Base-by-base conservation (phyloP, 2,888 invertebrate species). In the Neocrepidodera transversa region DNA sequence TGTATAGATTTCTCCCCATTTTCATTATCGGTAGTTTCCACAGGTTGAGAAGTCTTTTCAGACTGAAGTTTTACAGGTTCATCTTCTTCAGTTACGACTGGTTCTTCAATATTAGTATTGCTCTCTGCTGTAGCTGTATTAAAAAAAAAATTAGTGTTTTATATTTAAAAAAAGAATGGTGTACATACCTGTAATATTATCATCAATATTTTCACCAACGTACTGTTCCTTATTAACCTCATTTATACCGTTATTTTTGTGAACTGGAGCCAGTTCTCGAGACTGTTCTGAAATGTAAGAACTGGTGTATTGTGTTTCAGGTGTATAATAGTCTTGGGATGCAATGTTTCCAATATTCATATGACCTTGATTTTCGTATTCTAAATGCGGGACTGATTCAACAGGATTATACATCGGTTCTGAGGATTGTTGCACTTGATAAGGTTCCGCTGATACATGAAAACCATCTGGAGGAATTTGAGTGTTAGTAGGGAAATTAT, bases 231-330 rank as follows among this genome's bases (percentile, higher is more conserved):
- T 23, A 6, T 38, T 38, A 13, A 18, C n/a, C 18, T 42, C 38
- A 23, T 17, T 38, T 38, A 23, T n/a, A 18, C 38, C 38, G 14
- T 50, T 42, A 11, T 51, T 51, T 28, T 10, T 28, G 28, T 38
- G 14, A 4, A 13, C 28, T 11, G 8, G n/a, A 28, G 23, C 16
- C 20, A 43, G 13, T 1, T 43, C 43, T 20, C 23, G 35, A 8
- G 43, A 13, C n/a, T 30, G 43, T 8, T 53, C 53, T 20, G 32
- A 13, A 23, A 32, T 43, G n/a, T 35, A 43, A 32, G 53, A 20
- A 32, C 8, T 43, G n/a, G 11, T 38, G 23, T 26, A 53, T 18
- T 43, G 26, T n/a, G 43, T 32, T 43, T 53, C 53, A 38, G 26
- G 18, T 14, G 43, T 2, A 20, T 30, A 43, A 20, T 43, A 53